Conservation (phyloP, 2,888 invertebrate genomes). For the Molorchus minor region DNA sequence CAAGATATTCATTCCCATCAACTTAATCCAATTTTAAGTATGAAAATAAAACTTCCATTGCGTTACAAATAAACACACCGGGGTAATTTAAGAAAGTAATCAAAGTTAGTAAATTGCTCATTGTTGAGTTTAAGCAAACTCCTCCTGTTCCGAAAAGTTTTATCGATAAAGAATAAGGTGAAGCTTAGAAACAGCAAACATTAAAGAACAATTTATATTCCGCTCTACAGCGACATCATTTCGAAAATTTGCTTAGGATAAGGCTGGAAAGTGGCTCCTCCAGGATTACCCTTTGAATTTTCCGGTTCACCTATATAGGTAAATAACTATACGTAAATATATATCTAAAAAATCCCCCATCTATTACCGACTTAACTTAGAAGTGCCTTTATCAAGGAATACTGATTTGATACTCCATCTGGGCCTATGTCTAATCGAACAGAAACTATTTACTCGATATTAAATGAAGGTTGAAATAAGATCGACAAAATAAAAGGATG, state of each 20-base stretch:
- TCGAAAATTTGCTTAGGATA: slow-evolving; percentile 45
- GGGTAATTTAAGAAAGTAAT: slow-evolving; percentile 55
- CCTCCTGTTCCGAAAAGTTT: slow-evolving; percentile 53
- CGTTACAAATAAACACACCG: slow-evolving; percentile 39
- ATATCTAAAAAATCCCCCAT: slow-evolving; percentile 51
- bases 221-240: slow-evolving; percentile 40
- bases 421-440: slow-evolving; percentile 52
- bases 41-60: slow-evolving; percentile 38
- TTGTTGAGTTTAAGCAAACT: slow-evolving; percentile 55
- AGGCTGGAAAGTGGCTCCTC: slow-evolving; percentile 47
- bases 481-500: slow-evolving; percentile 23
- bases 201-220: slow-evolving; percentile 51
- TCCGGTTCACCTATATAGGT: slow-evolving; percentile 46
- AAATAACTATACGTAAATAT: slow-evolving; percentile 54
- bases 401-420: slow-evolving; percentile 52
- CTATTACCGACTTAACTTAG: slow-evolving; percentile 49
- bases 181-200: slow-evolving; percentile 45
- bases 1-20: slow-evolving; percentile 7
- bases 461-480: slow-evolving; percentile 53
- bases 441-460: slow-evolving; percentile 54
- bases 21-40: slow-evolving; percentile 30
- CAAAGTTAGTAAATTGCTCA: slow-evolving; percentile 60
- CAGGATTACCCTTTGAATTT: slow-evolving; percentile 38
- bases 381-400: slow-evolving; percentile 52
- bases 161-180: slow-evolving; percentile 52